phyloP scores from a whole-genome alignment of 2,797 vertebrate genomes.

The Simalia tracyae region DNA sequence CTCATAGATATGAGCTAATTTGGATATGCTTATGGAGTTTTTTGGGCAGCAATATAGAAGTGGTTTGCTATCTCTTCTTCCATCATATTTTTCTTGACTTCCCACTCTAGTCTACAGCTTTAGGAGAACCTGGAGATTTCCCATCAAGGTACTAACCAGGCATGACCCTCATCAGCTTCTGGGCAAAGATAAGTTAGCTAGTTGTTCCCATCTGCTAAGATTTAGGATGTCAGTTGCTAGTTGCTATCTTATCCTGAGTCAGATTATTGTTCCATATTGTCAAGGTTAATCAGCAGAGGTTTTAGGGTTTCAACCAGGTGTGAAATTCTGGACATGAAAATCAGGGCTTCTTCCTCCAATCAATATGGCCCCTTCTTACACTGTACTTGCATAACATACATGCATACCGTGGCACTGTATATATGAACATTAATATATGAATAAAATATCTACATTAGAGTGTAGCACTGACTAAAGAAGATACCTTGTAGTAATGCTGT shows the following conservation, averaged over 20 bases:
- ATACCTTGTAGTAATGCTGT: no score
- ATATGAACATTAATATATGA: not conserved
- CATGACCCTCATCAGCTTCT: not conserved
- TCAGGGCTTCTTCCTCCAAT: no score
- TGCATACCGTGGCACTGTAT: not conserved
- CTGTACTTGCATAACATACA: not conserved
- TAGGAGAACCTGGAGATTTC: not conserved
- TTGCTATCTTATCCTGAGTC: no score
- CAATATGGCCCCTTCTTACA: no score
- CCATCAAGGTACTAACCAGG: not conserved
- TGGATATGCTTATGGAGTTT: not conserved
- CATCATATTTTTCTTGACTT: not conserved
- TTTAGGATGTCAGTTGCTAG: no score
- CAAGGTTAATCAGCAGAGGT: no score
- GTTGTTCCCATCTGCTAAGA: not conserved
- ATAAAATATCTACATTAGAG: not conserved
- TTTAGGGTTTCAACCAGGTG: no score
- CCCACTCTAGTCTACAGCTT: not conserved
- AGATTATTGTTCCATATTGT: no score
- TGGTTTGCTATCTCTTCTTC: not conserved
- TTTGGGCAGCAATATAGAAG: not conserved
- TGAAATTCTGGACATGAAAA: no score
- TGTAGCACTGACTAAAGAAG: not conserved
- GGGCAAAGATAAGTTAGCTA: not conserved
- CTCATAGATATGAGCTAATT: no score